phyloP scores from a whole-genome alignment of 2,113 vertebrate genomes.

The Anolis carolinensis region DNA sequence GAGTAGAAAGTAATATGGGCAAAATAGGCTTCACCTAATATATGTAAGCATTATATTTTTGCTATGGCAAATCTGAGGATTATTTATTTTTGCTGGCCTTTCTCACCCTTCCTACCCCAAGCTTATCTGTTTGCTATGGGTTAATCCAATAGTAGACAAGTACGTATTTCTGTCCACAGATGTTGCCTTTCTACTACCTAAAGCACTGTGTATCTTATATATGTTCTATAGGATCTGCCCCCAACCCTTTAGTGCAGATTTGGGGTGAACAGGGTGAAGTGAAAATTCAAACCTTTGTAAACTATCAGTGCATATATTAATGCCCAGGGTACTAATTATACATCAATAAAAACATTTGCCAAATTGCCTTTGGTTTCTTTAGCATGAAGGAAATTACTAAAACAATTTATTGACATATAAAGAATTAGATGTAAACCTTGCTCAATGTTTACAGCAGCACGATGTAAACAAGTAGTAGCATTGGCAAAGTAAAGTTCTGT shows the following conservation, averaged over 20 bases:
- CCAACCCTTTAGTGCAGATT: not conserved
- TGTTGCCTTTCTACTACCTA: not conserved
- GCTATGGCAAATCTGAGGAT: not conserved
- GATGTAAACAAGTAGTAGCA: not conserved
- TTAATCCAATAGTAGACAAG: not conserved
- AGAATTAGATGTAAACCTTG: not conserved
- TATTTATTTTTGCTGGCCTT: not conserved
- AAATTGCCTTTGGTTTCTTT: not conserved
- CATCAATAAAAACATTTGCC: not conserved
- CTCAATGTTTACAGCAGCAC: no score
- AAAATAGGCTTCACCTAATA: not conserved
- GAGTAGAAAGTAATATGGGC: not conserved
- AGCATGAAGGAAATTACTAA: not conserved
- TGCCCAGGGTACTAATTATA: not conserved
- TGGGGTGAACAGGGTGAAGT: no score
- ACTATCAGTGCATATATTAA: not conserved
- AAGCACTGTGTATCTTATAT: not conserved
- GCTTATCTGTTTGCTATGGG: not conserved
- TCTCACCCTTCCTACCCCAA: not conserved
- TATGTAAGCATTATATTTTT: conserved; percentile 11
- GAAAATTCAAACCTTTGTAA: not conserved
- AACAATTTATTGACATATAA: not conserved
- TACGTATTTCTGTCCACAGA: not conserved
- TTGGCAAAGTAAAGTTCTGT: not conserved
- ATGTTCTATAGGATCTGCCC: not conserved